These are phyloP conservation scores for Magallana ariakensis DNA, from an alignment of 1,140 invertebrate species.

Conservation along the genomic window DNA sequence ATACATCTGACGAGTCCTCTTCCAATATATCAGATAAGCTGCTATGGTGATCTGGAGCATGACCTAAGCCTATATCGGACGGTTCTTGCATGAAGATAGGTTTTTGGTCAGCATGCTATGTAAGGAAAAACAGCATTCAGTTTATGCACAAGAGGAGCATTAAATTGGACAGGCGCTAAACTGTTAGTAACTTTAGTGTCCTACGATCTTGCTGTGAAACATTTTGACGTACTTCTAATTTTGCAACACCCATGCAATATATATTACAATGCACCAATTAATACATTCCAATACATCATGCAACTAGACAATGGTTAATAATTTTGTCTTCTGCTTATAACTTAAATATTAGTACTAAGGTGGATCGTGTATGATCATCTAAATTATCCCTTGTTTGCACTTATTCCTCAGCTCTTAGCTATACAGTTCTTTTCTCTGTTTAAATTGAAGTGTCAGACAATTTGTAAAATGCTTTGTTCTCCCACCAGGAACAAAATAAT, in stretches of 20 bases:
- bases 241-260: conserved; percentile 25
- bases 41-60: conserved; percentile 65
- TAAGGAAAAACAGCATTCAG: conserved; percentile 57
- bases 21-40: conserved; percentile 76
- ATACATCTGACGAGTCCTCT: conserved; percentile 75
- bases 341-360: too few relatives aligned
- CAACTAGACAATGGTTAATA: background rate
- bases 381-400: too few relatives aligned
- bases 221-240: background rate
- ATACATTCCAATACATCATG: conserved; percentile 24
- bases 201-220: background rate
- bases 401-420: too few relatives aligned
- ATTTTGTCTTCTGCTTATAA: background rate
- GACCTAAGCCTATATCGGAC: conserved; percentile 55
- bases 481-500: too few relatives aligned
- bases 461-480: too few relatives aligned
- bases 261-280: background rate
- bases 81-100: conserved; percentile 94
- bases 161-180: background rate
- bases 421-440: too few relatives aligned
- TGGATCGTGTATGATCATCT: too few relatives aligned
- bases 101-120: conserved; percentile 82
- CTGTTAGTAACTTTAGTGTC: background rate
- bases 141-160: conserved; percentile 42
- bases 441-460: too few relatives aligned